phyloP scores from a whole-genome alignment of 1,140 invertebrate genomes.

The Drosophila sp. region DNA sequence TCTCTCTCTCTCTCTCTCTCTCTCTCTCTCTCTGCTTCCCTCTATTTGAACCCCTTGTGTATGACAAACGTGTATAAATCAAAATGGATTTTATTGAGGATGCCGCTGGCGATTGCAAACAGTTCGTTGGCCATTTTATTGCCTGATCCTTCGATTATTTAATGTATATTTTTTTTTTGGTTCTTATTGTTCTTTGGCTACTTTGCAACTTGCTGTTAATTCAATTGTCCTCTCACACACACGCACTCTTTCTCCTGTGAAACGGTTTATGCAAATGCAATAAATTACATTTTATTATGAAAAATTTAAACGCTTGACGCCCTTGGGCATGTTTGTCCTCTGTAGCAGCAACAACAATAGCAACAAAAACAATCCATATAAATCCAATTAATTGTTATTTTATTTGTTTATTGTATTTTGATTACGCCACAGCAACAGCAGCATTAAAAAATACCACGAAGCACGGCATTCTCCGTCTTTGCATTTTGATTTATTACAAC shows the following conservation, averaged over 20 bases:
- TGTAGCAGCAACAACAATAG: constrained; percentile 40
- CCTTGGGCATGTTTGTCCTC: not conserved
- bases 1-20: no score
- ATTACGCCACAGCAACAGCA: constrained; percentile 57
- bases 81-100: constrained; percentile 70
- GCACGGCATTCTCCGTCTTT: constrained; percentile 4
- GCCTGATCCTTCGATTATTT: constrained; percentile 47
- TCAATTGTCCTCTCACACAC: constrained; percentile 58
- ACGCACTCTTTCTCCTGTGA: constrained; percentile 8
- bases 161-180: constrained; percentile 33
- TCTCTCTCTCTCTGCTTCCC: no score
- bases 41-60: constrained; percentile 12
- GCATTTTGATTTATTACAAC: constrained; percentile 60
- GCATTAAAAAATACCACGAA: constrained; percentile 5
- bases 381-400: constrained; percentile 82
- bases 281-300: constrained; percentile 81
- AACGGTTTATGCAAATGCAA: constrained; percentile 78
- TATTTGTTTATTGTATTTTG: constrained; percentile 82
- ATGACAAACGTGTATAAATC: constrained; percentile 61
- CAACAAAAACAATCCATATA: constrained; percentile 54
- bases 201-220: constrained; percentile 64
- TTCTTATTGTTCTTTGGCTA: constrained; percentile 57
- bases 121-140: constrained; percentile 66
- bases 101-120: constrained; percentile 63
- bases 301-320: constrained; percentile 64